phyloP scores from a whole-genome alignment of 2,113 vertebrate species.

The Pedionomus torquatus region DNA sequence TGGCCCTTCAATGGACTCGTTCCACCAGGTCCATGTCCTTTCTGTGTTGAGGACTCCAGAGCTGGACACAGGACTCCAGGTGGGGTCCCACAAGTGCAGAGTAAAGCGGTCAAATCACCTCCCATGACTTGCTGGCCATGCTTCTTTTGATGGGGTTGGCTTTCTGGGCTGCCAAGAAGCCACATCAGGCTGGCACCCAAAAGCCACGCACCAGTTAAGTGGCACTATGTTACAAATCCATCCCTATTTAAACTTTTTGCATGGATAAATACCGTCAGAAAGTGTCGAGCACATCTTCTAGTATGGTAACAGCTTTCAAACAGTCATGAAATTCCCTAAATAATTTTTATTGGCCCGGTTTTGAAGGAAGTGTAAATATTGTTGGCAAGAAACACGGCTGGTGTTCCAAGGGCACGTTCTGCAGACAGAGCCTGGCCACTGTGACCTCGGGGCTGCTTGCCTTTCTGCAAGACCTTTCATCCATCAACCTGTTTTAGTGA shows the following conservation, averaged over 20 bases:
- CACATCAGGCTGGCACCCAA: neutral
- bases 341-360: neutral
- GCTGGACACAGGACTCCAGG: too few species aligned
- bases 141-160: too few species aligned
- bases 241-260: neutral
- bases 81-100: too few species aligned
- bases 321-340: neutral
- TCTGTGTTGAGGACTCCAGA: too few species aligned
- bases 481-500: neutral
- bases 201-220: accelerated
- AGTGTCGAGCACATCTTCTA: neutral
- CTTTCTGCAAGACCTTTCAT: neutral
- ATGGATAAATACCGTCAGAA: neutral
- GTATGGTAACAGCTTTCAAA: neutral
- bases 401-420: neutral
- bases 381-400: accelerated
- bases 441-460: neutral
- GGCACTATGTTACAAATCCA: neutral
- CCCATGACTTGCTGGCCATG: too few species aligned
- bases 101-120: too few species aligned
- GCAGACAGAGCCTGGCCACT: neutral
- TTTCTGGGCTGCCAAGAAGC: neutral
- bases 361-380: neutral
- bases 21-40: too few species aligned
- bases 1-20: too few species aligned